A percentile compares a stretch with the other conserved stretches of the same genome.
phyloP scores from a whole-genome alignment of 2,888 invertebrate genomes.

The Pandemis corylana region DNA sequence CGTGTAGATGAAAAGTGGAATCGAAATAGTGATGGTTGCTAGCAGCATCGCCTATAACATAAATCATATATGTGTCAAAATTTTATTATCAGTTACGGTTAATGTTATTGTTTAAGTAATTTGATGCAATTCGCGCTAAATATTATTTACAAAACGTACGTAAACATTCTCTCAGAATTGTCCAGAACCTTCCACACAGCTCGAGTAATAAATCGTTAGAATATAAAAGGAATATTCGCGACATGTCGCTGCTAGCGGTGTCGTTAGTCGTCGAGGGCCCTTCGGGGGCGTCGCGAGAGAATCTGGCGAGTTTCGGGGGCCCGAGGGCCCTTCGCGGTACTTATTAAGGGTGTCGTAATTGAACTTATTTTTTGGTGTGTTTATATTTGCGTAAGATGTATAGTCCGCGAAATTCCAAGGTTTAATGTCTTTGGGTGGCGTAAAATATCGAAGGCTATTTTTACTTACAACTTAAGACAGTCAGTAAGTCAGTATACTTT shows the following conservation, averaged over 20 bases:
- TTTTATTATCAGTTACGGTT: too few species aligned
- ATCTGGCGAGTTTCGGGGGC: conserved; percentile 24
- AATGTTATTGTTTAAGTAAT: too few species aligned
- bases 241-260: conserved; percentile 24
- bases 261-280: conserved; percentile 34
- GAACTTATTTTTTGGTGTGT: conserved; percentile 24
- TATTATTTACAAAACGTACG: not conserved
- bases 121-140: too few species aligned
- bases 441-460: too few species aligned
- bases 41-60: too few species aligned
- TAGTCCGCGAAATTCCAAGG: too few species aligned
- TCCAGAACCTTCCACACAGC: conserved; percentile 16
- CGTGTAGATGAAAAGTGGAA: too few species aligned
- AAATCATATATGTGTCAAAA: too few species aligned
- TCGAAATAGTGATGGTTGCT: too few species aligned
- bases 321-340: conserved; percentile 26
- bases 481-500: too few species aligned
- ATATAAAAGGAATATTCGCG: conserved; percentile 16
- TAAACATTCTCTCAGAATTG: not conserved
- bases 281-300: conserved; percentile 27
- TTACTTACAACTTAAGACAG: too few species aligned
- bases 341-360: conserved; percentile 35
- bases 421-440: too few species aligned
- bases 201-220: conserved; percentile 23
- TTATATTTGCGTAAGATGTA: not conserved